Percentiles rank a stretch among this genome's conserved stretches.
These are phyloP conservation scores for Poeciliopsis gracilis DNA, from an alignment of 2,797 vertebrate genomes.

Conservation along the genomic window DNA sequence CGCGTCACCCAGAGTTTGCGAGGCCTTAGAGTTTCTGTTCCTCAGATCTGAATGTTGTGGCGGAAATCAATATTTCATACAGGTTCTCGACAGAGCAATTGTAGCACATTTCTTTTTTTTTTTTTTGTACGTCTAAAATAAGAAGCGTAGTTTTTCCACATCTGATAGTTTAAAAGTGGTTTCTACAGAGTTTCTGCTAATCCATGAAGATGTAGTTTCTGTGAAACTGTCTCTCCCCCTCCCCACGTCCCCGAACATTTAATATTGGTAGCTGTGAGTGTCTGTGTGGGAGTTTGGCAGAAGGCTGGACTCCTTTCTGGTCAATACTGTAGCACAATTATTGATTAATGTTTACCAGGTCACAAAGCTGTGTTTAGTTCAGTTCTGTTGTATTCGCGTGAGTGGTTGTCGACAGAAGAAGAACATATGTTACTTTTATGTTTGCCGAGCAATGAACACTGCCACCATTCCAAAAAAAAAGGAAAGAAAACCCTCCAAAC, in stretches of 20 bases:
- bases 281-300: slow-evolving; percentile 18
- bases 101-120: slow-evolving; percentile 38
- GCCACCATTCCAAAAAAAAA: slow-evolving; percentile 5
- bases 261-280: slow-evolving; percentile 23
- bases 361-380: slow-evolving; percentile 26
- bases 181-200: slow-evolving; percentile 49
- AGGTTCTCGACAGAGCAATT: slow-evolving; percentile 38
- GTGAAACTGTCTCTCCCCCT: slow-evolving; percentile 72
- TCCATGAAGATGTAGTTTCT: slow-evolving; percentile 79
- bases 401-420: slow-evolving; percentile 6
- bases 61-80: not conserved
- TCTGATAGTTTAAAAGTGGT: slow-evolving; percentile 48
- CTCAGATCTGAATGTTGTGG: slow-evolving; percentile 50
- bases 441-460: slow-evolving; percentile 29
- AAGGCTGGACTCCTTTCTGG: slow-evolving; percentile 26
- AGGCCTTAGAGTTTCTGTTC: slow-evolving; percentile 27
- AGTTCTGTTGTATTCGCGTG: slow-evolving; percentile 17
- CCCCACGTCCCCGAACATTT: slow-evolving; percentile 11
- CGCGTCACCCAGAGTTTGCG: not conserved
- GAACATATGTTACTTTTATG: slow-evolving; percentile 17
- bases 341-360: slow-evolving; percentile 39
- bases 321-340: slow-evolving; percentile 50
- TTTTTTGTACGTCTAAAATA: slow-evolving; percentile 1
- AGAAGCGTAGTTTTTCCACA: slow-evolving; percentile 26
- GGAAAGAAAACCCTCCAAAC: not conserved